A percentile compares a stretch with the other conserved stretches of the same genome.
These are phyloP conservation scores for Cotesia chilonis DNA, from an alignment of 1,140 invertebrate genomes.

Conservation along the genomic window DNA sequence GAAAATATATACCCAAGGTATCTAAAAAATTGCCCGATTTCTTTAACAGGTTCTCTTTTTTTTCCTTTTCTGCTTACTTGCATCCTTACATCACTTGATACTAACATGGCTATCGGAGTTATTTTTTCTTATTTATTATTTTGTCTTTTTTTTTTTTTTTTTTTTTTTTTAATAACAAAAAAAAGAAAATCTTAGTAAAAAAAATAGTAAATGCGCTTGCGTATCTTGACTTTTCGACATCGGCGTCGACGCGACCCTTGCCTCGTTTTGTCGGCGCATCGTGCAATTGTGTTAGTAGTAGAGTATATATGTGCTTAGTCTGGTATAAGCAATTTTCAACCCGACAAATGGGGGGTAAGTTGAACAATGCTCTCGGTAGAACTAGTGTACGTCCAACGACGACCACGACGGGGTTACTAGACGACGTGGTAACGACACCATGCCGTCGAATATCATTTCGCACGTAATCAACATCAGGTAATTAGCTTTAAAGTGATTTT, in stretches of 20 bases:
- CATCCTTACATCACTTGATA: too few relatives aligned
- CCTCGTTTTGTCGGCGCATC: conserved; percentile 23
- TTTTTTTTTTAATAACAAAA: too few relatives aligned
- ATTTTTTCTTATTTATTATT: too few relatives aligned
- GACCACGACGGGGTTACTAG: conserved; percentile 52
- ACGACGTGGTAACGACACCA: conserved; percentile 44
- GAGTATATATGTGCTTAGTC: too few relatives aligned
- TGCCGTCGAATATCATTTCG: conserved; percentile 61
- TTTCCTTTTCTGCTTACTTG: too few relatives aligned
- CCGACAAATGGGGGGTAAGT: conserved; percentile 6
- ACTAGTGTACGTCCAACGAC: conserved; percentile 62
- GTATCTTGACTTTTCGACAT: conserved; percentile 58
- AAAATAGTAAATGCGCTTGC: conserved; percentile 28
- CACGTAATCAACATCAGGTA: conserved; percentile 60
- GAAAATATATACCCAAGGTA: too few relatives aligned
- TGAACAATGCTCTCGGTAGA: not conserved
- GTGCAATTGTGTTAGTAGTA: not conserved
- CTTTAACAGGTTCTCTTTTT: too few relatives aligned
- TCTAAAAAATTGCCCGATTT: too few relatives aligned
- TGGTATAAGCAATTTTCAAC: too few relatives aligned
- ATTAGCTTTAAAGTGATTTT: conserved; percentile 14
- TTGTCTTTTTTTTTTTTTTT: too few relatives aligned
- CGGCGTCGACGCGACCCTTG: conserved; percentile 57
- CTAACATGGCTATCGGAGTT: too few relatives aligned
- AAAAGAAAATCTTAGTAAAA: not conserved